Conservation (phyloP, 2,888 invertebrate genomes). For the Caenorhabditis doughertyi region DNA sequence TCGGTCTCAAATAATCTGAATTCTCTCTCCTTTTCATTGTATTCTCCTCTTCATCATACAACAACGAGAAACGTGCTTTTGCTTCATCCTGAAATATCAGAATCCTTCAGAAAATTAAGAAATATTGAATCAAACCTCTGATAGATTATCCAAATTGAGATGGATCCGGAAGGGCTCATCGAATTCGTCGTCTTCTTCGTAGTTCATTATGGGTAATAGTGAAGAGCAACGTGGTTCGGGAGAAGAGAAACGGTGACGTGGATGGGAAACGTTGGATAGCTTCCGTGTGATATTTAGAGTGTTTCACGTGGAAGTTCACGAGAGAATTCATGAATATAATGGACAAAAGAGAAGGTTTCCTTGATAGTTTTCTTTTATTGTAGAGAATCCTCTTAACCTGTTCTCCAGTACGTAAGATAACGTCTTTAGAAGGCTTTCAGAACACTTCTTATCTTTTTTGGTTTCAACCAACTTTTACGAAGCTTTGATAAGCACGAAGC, state of each 20-base stretch:
- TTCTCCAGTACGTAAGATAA: too few species aligned
- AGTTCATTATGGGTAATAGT: constrained; percentile 28
- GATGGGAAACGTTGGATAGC: too few species aligned
- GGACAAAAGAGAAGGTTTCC: too few species aligned
- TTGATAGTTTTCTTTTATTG: too few species aligned
- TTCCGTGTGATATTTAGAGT: too few species aligned
- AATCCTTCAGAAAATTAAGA: not conserved
- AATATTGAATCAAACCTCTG: constrained; percentile 33
- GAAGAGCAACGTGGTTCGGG: not conserved
- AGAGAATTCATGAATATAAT: too few species aligned
- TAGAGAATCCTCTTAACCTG: too few species aligned
- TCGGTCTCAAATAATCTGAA: constrained; percentile 44
- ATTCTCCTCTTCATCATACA: constrained; percentile 38
- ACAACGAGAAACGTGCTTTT: constrained; percentile 35
- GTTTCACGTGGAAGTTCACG: too few species aligned
- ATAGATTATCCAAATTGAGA: constrained; percentile 48
- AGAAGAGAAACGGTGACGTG: not conserved
- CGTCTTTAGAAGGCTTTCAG: too few species aligned
- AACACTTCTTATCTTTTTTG: too few species aligned
- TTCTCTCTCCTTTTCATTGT: constrained; percentile 41
- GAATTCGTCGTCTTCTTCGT: constrained; percentile 32
- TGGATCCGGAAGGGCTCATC: constrained; percentile 46
- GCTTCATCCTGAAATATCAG: constrained; percentile 39
- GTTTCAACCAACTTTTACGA: too few species aligned
- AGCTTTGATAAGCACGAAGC: too few species aligned